Conservation (phyloP, 2,797 vertebrate species). For the Mormyrus proboscirostris region DNA sequence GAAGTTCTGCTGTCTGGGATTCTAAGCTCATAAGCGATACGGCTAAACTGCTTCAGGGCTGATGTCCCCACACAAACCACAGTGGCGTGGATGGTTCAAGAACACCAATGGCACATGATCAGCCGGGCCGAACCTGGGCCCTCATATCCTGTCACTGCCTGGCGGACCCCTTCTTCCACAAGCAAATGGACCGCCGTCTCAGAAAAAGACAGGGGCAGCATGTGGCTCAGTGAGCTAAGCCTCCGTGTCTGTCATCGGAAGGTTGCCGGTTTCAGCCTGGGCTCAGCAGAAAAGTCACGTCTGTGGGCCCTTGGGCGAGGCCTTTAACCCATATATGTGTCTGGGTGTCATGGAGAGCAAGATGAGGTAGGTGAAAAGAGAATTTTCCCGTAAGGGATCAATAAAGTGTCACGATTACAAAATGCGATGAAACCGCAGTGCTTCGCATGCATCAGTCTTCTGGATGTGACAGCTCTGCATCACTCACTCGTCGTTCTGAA, state of each 20-base stretch:
- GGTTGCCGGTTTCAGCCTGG: not conserved
- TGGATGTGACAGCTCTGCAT: not conserved
- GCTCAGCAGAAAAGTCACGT: not conserved
- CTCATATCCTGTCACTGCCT: not conserved
- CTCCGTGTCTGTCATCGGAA: not conserved
- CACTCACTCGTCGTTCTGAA: not conserved
- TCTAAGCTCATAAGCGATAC: not conserved
- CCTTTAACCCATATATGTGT: not conserved
- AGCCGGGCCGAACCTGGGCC: not conserved
- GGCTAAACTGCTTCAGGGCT: conserved; percentile 30
- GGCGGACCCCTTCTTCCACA: not conserved
- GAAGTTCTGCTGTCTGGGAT: not conserved
- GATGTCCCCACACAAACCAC: conserved; percentile 37
- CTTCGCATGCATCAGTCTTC: not conserved
- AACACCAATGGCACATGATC: not conserved
- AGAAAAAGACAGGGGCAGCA: not conserved
- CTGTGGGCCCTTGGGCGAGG: not conserved
- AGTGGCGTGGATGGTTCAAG: conserved; percentile 22
- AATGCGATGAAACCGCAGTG: not conserved
- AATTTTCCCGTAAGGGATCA: not conserved
- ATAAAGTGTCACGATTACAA: not conserved
- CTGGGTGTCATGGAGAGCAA: not conserved
- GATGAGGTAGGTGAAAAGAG: not conserved
- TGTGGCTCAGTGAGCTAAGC: not conserved
- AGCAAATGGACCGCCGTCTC: not conserved